Percentiles rank a stretch among this genome's conserved stretches.
Evolutionary conservation across 2,113 vertebrate genomes (phyloP).

Genomic region (Etia nguti): DNA sequence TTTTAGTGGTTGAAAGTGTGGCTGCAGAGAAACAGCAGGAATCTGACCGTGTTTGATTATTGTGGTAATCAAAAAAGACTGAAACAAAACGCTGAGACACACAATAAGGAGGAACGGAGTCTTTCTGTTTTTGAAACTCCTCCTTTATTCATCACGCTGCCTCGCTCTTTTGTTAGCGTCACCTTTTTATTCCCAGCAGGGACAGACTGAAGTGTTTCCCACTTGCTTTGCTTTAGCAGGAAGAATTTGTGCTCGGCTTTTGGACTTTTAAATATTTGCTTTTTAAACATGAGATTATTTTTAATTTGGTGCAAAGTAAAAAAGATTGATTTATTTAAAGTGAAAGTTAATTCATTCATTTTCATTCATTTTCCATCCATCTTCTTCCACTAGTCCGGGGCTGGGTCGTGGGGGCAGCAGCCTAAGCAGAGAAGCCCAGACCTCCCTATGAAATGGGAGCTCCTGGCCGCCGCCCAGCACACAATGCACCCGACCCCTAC

Average conservation of each 20-base stretch:
- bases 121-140: neutral
- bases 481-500: too few relatives aligned
- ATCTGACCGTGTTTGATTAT: neutral
- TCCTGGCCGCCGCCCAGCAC: too few relatives aligned
- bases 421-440: too few relatives aligned
- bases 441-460: too few relatives aligned
- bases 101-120: neutral
- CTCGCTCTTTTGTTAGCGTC: neutral
- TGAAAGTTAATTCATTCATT: neutral
- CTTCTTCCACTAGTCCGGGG: too few relatives aligned
- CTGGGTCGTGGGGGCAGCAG: too few relatives aligned
- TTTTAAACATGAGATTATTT: neutral
- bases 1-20: neutral
- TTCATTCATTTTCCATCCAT: too few relatives aligned
- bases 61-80: neutral
- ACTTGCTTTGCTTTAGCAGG: neutral
- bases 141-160: neutral
- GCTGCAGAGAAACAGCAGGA: neutral
- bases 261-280: neutral
- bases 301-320: neutral
- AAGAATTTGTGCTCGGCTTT: neutral
- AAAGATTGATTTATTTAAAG: neutral
- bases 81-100: neutral
- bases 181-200: neutral
- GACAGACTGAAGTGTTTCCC: neutral